Evolutionary conservation across 2,888 invertebrate species (phyloP).

Genomic region (Nowickia ferox): DNA sequence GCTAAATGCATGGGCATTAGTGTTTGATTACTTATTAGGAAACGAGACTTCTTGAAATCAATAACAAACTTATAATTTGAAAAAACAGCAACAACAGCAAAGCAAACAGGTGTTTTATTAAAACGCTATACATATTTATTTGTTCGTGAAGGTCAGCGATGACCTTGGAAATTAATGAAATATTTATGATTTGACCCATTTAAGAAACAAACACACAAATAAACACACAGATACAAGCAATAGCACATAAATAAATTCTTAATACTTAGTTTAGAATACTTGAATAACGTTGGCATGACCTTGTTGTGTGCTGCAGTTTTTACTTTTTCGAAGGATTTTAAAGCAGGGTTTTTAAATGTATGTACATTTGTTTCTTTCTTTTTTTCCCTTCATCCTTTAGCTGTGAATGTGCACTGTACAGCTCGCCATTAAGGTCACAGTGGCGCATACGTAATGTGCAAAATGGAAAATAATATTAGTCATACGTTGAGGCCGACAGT

Average conservation of each 20-base stretch:
- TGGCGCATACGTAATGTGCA: slow-evolving; percentile 35
- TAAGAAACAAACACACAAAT: neutral
- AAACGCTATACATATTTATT: neutral
- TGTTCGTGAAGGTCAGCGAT: slow-evolving; percentile 59
- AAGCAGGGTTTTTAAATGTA: neutral
- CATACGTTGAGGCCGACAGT: slow-evolving; percentile 8
- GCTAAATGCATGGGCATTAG: neutral
- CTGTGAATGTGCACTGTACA: neutral
- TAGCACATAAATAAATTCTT: neutral
- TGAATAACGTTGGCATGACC: slow-evolving; percentile 6
- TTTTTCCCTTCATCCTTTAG: neutral
- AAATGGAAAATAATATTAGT: slow-evolving; percentile 22
- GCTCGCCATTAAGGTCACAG: slow-evolving; percentile 24
- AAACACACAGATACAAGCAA: neutral
- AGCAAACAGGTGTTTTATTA: slow-evolving; percentile 62
- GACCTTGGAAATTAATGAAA: slow-evolving; percentile 65
- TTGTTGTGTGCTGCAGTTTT: slow-evolving; percentile 5
- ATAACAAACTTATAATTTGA: slow-evolving; percentile 21
- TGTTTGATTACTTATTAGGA: neutral
- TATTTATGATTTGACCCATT: slow-evolving; percentile 70
- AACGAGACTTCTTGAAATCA: slow-evolving; percentile 15
- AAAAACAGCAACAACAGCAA: slow-evolving; percentile 44
- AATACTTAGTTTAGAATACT: neutral
- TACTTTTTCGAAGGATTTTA: neutral
- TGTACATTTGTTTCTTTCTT: neutral